Conservation (phyloP, 2,797 vertebrate species). For the Dicrostonyx torquatus region DNA sequence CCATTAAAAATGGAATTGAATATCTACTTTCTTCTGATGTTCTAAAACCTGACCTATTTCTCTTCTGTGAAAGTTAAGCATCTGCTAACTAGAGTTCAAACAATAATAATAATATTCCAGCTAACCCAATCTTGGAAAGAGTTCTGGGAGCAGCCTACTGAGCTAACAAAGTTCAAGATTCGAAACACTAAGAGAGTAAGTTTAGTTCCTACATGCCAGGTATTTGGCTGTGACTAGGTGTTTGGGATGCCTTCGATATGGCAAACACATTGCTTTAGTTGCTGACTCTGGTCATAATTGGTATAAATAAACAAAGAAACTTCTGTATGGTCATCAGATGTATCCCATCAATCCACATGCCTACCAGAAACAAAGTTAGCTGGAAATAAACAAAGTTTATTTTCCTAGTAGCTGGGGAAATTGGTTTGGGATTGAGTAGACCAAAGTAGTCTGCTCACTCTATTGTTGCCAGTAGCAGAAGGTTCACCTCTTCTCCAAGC, state of each 20-base stretch:
- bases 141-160: neutral
- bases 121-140: neutral
- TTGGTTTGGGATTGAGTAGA: neutral
- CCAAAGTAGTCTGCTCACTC: neutral
- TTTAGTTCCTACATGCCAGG: neutral
- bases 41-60: neutral
- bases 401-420: conserved; percentile 8
- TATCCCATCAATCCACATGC: neutral
- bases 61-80: neutral
- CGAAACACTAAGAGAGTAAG: neutral
- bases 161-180: neutral
- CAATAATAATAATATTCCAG: neutral
- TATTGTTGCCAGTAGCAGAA: conserved; percentile 4
- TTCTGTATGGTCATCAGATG: conserved; percentile 20
- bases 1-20: neutral
- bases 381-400: conserved; percentile 21
- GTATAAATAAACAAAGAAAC: conserved; percentile 30
- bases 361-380: conserved; percentile 14
- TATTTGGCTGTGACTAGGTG: neutral
- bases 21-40: neutral
- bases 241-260: neutral
- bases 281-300: neutral
- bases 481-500: neutral
- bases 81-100: neutral
- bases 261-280: neutral